Percentiles rank a stretch among this genome's conserved stretches.
Evolutionary conservation across 2,797 vertebrate genomes (phyloP).

Genomic region (Ceryle rudis): DNA sequence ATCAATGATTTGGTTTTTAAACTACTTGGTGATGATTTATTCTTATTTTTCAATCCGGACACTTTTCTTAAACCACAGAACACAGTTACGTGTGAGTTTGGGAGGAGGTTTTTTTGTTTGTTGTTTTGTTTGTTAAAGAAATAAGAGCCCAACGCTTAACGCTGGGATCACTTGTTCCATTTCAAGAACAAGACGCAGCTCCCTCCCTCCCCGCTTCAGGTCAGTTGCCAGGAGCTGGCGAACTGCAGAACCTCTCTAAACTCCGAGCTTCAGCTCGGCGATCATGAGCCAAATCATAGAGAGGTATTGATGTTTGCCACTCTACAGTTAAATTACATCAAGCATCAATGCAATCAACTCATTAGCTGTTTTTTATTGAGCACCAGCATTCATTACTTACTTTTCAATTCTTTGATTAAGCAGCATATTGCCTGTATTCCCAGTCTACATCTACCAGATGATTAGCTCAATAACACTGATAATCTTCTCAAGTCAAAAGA

Average conservation of each 20-base stretch:
- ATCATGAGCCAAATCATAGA: conserved; percentile 32
- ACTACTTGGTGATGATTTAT: background rate
- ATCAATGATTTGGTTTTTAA: background rate
- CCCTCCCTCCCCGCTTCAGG: background rate
- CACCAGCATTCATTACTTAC: conserved; percentile 26
- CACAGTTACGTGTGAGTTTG: conserved; percentile 19
- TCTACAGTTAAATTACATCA: conserved; percentile 63
- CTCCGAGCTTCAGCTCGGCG: conserved; percentile 58
- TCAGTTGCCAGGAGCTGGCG: background rate
- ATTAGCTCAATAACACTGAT: conserved; percentile 43
- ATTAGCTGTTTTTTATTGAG: conserved; percentile 64
- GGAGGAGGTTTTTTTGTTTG: background rate
- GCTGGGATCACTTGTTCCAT: conserved; percentile 10
- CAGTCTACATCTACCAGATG: conserved; percentile 20
- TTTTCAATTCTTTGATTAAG: conserved; percentile 66
- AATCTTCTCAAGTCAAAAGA: conserved; percentile 40
- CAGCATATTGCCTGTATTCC: conserved; percentile 33
- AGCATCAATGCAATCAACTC: conserved; percentile 74
- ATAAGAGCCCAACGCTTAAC: background rate
- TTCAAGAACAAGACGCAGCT: background rate
- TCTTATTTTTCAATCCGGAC: background rate
- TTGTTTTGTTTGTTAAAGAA: background rate
- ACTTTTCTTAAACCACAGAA: conserved; percentile 3
- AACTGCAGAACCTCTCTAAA: conserved; percentile 37
- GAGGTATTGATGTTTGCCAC: conserved; percentile 68